Conservation (phyloP, 2,113 vertebrate genomes). For the Carettochelys insculpta region DNA sequence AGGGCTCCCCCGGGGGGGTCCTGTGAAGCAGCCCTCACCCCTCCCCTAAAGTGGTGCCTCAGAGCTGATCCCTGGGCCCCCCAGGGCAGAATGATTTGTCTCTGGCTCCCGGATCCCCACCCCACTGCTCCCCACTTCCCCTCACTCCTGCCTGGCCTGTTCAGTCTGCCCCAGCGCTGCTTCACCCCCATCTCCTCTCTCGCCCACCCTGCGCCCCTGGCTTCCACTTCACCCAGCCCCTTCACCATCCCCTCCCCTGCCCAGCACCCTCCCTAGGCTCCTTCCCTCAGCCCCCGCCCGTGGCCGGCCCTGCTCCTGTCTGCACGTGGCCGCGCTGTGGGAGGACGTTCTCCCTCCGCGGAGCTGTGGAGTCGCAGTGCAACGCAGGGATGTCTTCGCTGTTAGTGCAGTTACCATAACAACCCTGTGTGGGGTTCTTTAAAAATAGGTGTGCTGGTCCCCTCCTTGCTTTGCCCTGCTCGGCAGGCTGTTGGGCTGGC, state of each 20-base stretch:
- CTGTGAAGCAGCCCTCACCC: neutral
- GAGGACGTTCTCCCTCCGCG: neutral
- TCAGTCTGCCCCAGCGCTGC: neutral
- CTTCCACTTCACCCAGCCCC: neutral
- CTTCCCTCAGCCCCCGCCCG: neutral
- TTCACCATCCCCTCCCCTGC: neutral
- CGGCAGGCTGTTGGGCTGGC: too few species aligned
- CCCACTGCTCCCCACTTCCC: neutral
- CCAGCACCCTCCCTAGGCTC: neutral
- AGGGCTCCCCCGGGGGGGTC: too few species aligned
- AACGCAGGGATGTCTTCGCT: neutral
- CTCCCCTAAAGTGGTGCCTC: neutral
- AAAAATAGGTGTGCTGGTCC: neutral
- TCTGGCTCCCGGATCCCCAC: neutral
- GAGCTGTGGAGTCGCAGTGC: neutral
- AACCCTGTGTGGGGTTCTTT: constrained; percentile 14
- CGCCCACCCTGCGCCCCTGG: neutral
- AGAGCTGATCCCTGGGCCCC: too few species aligned
- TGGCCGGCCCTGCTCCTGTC: neutral
- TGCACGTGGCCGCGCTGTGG: too few species aligned
- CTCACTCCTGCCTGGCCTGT: neutral
- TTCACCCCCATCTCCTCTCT: neutral
- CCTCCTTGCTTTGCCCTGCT: neutral
- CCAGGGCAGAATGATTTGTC: neutral
- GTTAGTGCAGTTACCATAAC: constrained; percentile 49